Conservation (phyloP, 1,140 invertebrate genomes). For the Drosophila sulfurigaster region DNA sequence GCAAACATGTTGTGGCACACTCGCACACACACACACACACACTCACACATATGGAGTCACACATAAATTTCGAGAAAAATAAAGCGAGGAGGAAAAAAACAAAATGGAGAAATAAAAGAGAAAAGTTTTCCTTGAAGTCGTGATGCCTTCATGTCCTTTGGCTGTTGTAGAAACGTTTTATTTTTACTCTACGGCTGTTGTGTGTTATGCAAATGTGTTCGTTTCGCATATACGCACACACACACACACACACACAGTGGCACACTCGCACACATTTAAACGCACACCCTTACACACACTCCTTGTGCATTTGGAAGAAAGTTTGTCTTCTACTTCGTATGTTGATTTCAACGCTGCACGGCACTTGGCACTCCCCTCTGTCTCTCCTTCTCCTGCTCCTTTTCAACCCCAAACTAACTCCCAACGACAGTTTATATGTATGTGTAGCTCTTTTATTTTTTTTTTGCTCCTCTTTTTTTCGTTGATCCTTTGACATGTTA, state of each 20-base stretch:
- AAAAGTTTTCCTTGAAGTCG: conserved; percentile 59
- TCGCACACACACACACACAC: conserved; percentile 25
- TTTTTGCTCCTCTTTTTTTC: conserved; percentile 23
- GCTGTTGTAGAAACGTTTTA: conserved; percentile 59
- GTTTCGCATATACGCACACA: conserved; percentile 12
- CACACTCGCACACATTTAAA: neutral
- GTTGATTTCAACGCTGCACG: conserved; percentile 62
- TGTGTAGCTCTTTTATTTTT: conserved; percentile 27
- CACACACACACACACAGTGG: neutral
- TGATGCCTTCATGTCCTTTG: conserved; percentile 39
- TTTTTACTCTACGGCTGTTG: conserved; percentile 58
- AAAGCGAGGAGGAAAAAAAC: conserved; percentile 25
- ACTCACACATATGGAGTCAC: conserved; percentile 12
- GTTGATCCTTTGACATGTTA: conserved; percentile 80
- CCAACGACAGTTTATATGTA: conserved; percentile 15
- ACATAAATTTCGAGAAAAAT: conserved; percentile 57
- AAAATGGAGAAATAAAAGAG: conserved; percentile 12
- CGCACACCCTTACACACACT: conserved; percentile 25
- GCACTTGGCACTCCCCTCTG: neutral
- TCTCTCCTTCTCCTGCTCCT: neutral
- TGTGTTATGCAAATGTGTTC: conserved; percentile 76
- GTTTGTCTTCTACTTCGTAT: conserved; percentile 61
- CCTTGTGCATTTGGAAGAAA: conserved; percentile 64
- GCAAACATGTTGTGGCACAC: conserved; percentile 70
- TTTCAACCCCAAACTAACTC: neutral